phyloP scores from a whole-genome alignment of 2,888 invertebrate genomes.

The Hipparchia sbordonii region DNA sequence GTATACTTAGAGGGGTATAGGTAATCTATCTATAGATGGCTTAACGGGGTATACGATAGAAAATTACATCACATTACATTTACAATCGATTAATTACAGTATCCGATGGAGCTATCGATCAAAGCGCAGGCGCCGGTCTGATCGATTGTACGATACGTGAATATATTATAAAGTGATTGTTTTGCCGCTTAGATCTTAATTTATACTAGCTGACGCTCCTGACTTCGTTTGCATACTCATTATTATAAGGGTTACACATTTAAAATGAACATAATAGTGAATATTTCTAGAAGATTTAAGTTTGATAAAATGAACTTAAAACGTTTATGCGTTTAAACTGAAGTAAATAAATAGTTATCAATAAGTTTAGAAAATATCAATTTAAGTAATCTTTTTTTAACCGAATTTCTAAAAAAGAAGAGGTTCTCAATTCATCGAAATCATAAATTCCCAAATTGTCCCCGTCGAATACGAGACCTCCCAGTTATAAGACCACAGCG shows the following conservation, averaged over 20 bases:
- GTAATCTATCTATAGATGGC: background rate
- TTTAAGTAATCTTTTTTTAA: no score
- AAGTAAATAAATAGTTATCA: no score
- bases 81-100: constrained; percentile 67
- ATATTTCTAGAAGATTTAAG: no score
- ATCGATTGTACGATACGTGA: constrained; percentile 71
- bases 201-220: constrained; percentile 2
- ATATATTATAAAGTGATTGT: constrained; percentile 71
- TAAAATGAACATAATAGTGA: background rate
- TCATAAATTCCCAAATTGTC: no score
- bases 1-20: background rate
- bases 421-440: no score
- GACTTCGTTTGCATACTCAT: background rate
- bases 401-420: no score
- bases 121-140: constrained; percentile 67
- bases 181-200: constrained; percentile 38
- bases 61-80: constrained; percentile 31
- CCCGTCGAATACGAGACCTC: no score
- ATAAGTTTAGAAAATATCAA: no score
- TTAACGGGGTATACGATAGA: constrained; percentile 8
- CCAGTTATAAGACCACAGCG: no score
- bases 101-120: constrained; percentile 73
- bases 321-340: no score
- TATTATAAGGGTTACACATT: background rate
- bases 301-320: no score